Evolutionary conservation across 2,797 vertebrate genomes (phyloP).

Genomic region (Merluccius polli): DNA sequence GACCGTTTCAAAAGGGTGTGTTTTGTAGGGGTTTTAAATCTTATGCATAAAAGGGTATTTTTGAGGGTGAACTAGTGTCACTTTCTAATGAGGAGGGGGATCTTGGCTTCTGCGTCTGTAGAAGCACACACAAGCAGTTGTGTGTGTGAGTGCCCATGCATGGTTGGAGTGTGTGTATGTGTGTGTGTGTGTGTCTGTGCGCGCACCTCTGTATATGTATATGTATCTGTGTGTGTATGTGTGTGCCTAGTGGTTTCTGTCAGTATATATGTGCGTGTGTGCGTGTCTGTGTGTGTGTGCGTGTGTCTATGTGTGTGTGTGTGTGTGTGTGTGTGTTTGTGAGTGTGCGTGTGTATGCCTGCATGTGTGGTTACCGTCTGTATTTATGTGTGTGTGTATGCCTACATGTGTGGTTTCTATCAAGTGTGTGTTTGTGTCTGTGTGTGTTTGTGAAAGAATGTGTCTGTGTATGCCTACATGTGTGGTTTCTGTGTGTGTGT

Average conservation of each 20-base stretch:
- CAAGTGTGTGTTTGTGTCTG: not conserved
- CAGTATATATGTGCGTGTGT: not conserved
- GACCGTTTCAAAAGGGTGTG: conserved; percentile 20
- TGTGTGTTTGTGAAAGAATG: conserved; percentile 1
- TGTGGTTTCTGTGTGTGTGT: conserved; percentile 31
- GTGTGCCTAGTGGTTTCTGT: not conserved
- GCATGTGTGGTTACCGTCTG: conserved; percentile 30
- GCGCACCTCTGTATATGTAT: no score
- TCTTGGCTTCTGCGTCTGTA: conserved; percentile 75
- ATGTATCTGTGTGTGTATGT: conserved; percentile 2
- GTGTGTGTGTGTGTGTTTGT: not conserved
- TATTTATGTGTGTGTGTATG: conserved; percentile 8
- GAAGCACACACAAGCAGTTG: not conserved
- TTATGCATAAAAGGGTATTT: conserved; percentile 29
- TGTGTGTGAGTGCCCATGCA: not conserved
- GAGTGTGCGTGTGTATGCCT: not conserved
- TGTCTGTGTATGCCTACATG: not conserved
- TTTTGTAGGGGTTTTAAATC: not conserved
- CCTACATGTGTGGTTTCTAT: no score
- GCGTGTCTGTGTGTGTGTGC: not conserved
- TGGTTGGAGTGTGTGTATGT: conserved; percentile 23
- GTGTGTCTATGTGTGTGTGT: conserved; percentile 40
- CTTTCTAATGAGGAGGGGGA: conserved; percentile 68
- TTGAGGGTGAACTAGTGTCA: conserved; percentile 60
- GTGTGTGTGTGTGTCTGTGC: conserved; percentile 5